phyloP scores from a whole-genome alignment of 2,797 vertebrate species.

The Platyrinchus mystaceus region DNA sequence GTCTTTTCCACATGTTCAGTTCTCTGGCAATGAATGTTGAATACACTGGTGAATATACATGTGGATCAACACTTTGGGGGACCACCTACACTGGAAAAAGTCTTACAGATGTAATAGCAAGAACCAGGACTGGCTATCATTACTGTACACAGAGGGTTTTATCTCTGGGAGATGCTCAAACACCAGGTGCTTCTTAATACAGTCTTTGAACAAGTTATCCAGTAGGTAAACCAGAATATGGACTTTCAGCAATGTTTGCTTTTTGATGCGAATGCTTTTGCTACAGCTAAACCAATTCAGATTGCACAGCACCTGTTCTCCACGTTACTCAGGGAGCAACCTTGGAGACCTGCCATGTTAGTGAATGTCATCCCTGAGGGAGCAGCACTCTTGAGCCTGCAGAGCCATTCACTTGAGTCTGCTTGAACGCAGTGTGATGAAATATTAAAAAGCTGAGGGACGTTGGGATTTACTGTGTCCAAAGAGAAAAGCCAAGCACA shows the following conservation, averaged over 20 bases:
- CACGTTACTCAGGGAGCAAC: fast-evolving
- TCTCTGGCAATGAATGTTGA: neutral
- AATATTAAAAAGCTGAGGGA: neutral
- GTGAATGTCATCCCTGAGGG: neutral
- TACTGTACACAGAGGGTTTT: neutral
- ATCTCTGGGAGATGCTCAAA: neutral
- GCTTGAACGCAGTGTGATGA: neutral
- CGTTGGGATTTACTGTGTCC: neutral
- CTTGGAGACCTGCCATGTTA: neutral
- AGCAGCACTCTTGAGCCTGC: neutral
- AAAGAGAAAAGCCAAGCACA: neutral
- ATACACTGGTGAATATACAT: neutral
- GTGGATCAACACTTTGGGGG: neutral
- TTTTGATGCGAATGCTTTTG: neutral
- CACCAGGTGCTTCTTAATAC: neutral
- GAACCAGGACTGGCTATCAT: neutral
- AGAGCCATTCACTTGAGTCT: neutral
- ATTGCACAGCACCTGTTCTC: neutral
- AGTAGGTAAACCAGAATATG: neutral
- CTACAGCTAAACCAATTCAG: neutral
- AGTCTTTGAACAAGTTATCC: neutral
- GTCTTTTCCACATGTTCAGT: neutral
- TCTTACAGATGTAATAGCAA: neutral
- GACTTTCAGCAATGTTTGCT: neutral
- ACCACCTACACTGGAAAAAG: neutral